Evolutionary conservation across 2,888 invertebrate genomes (phyloP).

Genomic region (Deroplatys truncata): DNA sequence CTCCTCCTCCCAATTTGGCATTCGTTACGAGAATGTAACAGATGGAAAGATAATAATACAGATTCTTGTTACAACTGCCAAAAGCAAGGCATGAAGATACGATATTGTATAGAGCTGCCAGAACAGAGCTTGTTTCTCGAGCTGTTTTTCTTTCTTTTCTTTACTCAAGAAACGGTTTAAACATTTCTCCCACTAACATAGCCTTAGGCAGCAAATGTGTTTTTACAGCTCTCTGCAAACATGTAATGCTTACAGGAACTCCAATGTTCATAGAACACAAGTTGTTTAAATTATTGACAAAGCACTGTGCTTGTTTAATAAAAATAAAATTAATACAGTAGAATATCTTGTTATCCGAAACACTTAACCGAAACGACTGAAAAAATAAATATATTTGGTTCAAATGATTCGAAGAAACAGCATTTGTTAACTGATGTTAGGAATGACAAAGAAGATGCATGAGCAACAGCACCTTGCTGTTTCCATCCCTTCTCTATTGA

Average conservation of each 20-base stretch:
- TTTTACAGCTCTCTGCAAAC: background rate
- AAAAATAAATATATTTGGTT: too few relatives aligned
- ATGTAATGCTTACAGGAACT: background rate
- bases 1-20: background rate
- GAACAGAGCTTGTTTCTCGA: background rate
- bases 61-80: background rate
- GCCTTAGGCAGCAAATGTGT: background rate
- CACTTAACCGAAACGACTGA: too few relatives aligned
- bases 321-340: too few relatives aligned
- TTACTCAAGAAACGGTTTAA: background rate
- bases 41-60: background rate
- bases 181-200: background rate
- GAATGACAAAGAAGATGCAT: too few relatives aligned
- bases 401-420: too few relatives aligned
- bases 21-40: background rate
- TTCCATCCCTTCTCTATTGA: too few relatives aligned
- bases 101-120: background rate
- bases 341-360: too few relatives aligned
- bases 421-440: too few relatives aligned
- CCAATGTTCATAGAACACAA: background rate
- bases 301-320: background rate
- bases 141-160: background rate
- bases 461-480: too few relatives aligned
- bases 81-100: background rate
- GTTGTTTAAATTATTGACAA: background rate